Conservation (phyloP, 2,113 vertebrate genomes). For the Malurus melanocephalus region DNA sequence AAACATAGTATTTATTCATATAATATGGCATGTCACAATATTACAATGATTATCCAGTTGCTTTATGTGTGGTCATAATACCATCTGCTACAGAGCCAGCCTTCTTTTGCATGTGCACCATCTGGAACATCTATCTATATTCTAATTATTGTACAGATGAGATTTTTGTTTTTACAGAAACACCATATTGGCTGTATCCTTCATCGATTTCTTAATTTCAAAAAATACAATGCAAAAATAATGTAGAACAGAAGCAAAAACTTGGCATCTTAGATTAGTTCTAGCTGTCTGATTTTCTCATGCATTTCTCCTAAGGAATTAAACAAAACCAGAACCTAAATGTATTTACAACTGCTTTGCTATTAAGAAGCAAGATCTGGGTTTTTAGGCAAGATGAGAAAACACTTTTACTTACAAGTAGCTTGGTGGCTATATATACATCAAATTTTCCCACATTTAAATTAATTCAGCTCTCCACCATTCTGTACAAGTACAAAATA, state of each 20-base stretch:
- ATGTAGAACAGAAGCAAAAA: background rate
- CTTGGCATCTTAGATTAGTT: constrained; percentile 36
- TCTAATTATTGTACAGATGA: constrained; percentile 62
- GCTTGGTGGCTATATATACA: background rate
- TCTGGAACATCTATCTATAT: constrained; percentile 53
- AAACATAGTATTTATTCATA: constrained; percentile 55
- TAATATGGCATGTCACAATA: constrained; percentile 48
- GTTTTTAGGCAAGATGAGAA: background rate
- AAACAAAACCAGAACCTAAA: background rate
- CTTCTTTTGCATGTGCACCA: constrained; percentile 29
- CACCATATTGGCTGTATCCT: constrained; percentile 51
- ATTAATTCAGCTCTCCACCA: background rate
- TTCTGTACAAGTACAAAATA: background rate
- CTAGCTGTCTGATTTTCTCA: constrained; percentile 5
- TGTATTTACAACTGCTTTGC: background rate
- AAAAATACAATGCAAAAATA: constrained; percentile 45
- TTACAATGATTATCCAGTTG: constrained; percentile 56
- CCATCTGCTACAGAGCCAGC: constrained; percentile 46
- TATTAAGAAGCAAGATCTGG: background rate
- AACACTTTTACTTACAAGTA: background rate
- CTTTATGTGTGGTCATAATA: constrained; percentile 59
- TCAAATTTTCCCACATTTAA: background rate
- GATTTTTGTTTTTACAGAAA: constrained; percentile 59
- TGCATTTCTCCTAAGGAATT: background rate
- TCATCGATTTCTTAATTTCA: constrained; percentile 51